These are phyloP conservation scores for Melanerpes aurifrons DNA, from an alignment of 2,113 vertebrate species.

Conservation along the genomic window DNA sequence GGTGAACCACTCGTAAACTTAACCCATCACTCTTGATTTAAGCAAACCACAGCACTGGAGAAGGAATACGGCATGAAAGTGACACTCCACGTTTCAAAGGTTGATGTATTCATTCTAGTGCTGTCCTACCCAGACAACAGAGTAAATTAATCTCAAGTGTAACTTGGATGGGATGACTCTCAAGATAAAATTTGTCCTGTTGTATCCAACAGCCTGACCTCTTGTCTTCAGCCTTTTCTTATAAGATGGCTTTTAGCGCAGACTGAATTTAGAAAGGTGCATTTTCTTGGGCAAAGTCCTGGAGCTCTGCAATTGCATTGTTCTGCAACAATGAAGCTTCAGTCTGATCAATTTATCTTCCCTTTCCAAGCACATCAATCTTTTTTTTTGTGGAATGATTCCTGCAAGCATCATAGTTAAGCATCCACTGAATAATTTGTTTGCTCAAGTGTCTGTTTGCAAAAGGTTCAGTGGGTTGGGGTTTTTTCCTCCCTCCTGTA, in stretches of 20 bases:
- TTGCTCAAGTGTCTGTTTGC: neutral
- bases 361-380: neutral
- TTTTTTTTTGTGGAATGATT: neutral
- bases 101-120: neutral
- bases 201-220: neutral
- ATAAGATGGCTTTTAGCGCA: neutral
- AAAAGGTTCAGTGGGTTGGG: neutral
- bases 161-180: neutral
- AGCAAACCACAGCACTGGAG: neutral
- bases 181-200: neutral
- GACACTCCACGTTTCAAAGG: conserved; percentile 1
- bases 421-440: neutral
- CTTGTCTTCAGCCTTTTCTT: neutral
- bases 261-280: neutral
- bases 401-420: neutral
- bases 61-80: neutral
- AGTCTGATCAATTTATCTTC: neutral
- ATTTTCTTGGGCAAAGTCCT: neutral
- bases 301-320: neutral
- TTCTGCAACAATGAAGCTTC: neutral
- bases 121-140: neutral
- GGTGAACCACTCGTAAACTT: neutral
- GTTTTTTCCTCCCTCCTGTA: neutral
- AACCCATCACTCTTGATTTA: conserved; percentile 15
- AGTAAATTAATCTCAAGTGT: conserved; percentile 25